A percentile compares a stretch with the other conserved stretches of the same genome.
phyloP scores from a whole-genome alignment of 2,113 vertebrate genomes.

The Arvicanthis niloticus region DNA sequence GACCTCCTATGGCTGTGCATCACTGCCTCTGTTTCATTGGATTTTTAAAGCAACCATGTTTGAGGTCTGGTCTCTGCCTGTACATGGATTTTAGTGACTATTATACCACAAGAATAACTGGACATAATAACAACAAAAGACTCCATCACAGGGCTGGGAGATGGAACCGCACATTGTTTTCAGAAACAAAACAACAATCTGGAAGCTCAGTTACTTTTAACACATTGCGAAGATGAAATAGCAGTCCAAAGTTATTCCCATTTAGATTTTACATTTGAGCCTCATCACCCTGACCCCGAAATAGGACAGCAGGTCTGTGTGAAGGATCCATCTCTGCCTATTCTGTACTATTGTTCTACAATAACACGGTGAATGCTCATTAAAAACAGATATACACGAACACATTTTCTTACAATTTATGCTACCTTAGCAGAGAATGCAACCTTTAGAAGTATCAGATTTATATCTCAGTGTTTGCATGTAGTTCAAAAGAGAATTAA shows the following conservation, averaged over 20 bases:
- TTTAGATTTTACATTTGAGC: neutral
- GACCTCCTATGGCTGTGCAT: neutral
- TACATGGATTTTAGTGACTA: neutral
- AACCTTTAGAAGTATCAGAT: slow-evolving; percentile 55
- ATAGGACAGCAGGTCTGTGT: neutral
- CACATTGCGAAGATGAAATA: neutral
- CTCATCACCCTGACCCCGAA: neutral
- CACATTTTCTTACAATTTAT: slow-evolving; percentile 35
- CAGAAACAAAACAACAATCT: neutral
- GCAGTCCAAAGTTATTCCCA: neutral
- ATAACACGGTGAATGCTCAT: neutral
- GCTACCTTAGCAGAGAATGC: slow-evolving; percentile 20
- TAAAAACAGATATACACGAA: slow-evolving; percentile 1
- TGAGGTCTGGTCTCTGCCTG: slow-evolving; percentile 2
- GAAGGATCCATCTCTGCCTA: no score
- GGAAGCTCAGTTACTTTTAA: neutral
- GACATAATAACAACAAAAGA: neutral
- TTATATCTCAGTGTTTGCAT: neutral
- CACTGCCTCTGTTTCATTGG: neutral
- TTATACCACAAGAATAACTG: neutral
- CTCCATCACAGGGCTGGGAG: neutral
- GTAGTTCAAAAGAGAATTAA: slow-evolving; percentile 61
- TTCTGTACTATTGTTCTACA: neutral
- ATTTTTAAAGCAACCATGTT: neutral
- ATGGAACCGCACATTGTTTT: neutral